phyloP scores from a whole-genome alignment of 2,113 vertebrate species.

The Otus sunia region DNA sequence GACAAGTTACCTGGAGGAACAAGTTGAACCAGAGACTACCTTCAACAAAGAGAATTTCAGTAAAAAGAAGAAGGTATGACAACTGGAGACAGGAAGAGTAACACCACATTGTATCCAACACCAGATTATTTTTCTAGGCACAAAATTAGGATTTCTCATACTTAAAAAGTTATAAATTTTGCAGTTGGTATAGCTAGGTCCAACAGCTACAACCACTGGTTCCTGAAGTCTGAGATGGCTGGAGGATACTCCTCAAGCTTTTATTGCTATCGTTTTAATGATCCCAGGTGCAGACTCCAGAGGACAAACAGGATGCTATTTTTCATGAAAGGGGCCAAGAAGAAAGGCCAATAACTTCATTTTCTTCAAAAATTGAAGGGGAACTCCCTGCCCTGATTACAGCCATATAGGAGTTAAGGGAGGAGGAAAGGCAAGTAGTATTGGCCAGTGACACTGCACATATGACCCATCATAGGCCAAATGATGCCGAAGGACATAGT shows the following conservation, averaged over 20 bases:
- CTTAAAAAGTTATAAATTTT: not conserved
- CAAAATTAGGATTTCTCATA: not conserved
- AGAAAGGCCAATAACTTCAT: not conserved
- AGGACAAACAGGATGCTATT: not conserved
- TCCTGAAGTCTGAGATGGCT: not conserved
- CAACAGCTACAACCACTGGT: not conserved
- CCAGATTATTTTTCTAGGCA: not conserved
- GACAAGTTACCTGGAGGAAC: not conserved
- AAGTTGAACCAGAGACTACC: not conserved
- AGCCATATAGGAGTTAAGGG: not conserved
- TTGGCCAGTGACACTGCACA: not conserved
- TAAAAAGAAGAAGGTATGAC: not conserved
- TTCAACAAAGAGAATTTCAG: not conserved
- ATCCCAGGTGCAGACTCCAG: not conserved
- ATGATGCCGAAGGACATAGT: not conserved
- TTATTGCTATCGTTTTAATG: not conserved
- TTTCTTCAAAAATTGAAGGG: not conserved
- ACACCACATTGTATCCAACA: not conserved
- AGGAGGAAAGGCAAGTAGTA: not conserved
- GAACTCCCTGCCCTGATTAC: not conserved
- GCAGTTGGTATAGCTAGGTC: not conserved
- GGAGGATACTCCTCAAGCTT: not conserved
- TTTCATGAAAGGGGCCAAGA: not conserved
- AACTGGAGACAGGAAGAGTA: not conserved
- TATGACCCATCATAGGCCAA: not conserved